Evolutionary conservation across 1,140 invertebrate species (phyloP).

Genomic region (Grapholita molesta): DNA sequence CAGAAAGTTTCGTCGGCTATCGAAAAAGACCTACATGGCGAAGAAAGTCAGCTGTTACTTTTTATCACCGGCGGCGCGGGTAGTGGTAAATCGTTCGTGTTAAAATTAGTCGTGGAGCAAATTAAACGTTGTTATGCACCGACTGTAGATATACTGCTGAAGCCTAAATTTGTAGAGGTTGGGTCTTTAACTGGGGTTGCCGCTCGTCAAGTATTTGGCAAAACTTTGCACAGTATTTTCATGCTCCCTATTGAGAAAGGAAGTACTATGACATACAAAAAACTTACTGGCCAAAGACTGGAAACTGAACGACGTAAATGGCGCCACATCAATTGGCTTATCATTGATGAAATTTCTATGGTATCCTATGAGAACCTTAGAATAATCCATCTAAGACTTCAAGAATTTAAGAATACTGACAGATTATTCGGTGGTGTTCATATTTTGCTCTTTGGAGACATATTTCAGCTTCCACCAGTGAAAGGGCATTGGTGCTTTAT

Average conservation of each 20-base stretch:
- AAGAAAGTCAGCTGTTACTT: slow-evolving; percentile 8
- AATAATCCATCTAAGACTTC: slow-evolving; percentile 27
- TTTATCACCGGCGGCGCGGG: slow-evolving; percentile 32
- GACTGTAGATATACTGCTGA: slow-evolving; percentile 30
- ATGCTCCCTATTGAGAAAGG: slow-evolving; percentile 33
- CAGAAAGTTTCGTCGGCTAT: slow-evolving; percentile 3
- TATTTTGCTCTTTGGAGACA: slow-evolving; percentile 35
- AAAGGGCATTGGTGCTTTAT: slow-evolving; percentile 34
- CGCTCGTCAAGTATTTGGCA: slow-evolving; percentile 33
- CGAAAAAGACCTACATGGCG: slow-evolving; percentile 1
- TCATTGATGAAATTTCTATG: slow-evolving; percentile 40
- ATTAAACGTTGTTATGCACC: slow-evolving; percentile 31
- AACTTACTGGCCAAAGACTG: slow-evolving; percentile 23
- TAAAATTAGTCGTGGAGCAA: slow-evolving; percentile 40
- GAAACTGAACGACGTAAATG: slow-evolving; percentile 29
- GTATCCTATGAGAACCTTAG: slow-evolving; percentile 32
- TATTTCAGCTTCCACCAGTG: slow-evolving; percentile 34
- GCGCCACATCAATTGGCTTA: slow-evolving; percentile 31
- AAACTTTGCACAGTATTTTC: slow-evolving; percentile 29
- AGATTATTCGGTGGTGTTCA: slow-evolving; percentile 29
- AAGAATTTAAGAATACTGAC: slow-evolving; percentile 33
- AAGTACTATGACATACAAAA: slow-evolving; percentile 24
- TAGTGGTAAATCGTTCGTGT: slow-evolving; percentile 28
- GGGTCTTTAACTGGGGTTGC: slow-evolving; percentile 34
- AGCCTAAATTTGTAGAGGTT: slow-evolving; percentile 32